phyloP scores from a whole-genome alignment of 2,888 invertebrate genomes.

The Hydriomena furcata region DNA sequence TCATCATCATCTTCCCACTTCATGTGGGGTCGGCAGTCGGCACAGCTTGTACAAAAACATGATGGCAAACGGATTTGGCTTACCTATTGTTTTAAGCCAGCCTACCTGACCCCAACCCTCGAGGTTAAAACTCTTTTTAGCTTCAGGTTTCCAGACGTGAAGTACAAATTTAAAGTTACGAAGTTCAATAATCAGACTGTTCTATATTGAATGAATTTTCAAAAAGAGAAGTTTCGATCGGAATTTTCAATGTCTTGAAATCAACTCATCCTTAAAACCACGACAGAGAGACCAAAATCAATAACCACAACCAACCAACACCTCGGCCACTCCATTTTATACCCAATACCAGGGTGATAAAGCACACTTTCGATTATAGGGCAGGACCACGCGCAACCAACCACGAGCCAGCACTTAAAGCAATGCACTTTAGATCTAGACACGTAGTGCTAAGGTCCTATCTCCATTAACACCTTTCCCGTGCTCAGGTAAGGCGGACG shows the following conservation, averaged over 20 bases:
- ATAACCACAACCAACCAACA: not conserved
- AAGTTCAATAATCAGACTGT: too few species aligned
- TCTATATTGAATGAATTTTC: too few species aligned
- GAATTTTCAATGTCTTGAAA: not conserved
- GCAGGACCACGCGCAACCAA: not conserved
- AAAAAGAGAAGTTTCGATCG: not conserved
- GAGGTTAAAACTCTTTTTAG: too few species aligned
- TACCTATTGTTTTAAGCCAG: too few species aligned
- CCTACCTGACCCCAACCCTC: too few species aligned
- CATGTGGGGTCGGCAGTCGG: too few species aligned
- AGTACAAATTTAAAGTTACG: too few species aligned
- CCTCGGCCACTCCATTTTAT: not conserved
- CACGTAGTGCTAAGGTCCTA: not conserved
- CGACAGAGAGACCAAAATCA: not conserved
- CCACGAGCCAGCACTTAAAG: not conserved
- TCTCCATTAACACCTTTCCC: not conserved
- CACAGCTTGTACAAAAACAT: too few species aligned
- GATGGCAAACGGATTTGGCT: too few species aligned
- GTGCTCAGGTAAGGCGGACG: not conserved
- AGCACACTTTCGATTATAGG: not conserved
- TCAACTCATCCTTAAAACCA: not conserved
- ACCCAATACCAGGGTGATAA: not conserved
- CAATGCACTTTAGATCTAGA: not conserved
- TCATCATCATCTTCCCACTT: too few species aligned
- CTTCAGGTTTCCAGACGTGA: too few species aligned